Evolutionary conservation across 2,113 vertebrate genomes (phyloP).

Genomic region (Sprattus sprattus): DNA sequence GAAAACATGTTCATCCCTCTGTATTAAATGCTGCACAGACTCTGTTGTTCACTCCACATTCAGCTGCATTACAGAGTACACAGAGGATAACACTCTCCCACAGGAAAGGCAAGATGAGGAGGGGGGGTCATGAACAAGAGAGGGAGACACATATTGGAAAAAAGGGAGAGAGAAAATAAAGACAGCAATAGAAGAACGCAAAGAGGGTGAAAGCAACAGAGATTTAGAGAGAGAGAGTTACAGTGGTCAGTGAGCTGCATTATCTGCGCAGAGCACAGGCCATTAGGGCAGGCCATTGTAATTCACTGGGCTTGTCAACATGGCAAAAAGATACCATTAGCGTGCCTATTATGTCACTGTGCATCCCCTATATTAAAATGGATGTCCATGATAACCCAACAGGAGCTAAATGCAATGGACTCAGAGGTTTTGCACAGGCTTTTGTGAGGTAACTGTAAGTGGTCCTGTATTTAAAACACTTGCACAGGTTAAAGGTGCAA

Average conservation of each 20-base stretch:
- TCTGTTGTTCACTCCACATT: neutral
- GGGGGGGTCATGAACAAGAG: neutral
- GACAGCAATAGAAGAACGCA: neutral
- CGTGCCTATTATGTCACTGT: slow-evolving; percentile 3
- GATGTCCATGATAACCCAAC: slow-evolving; percentile 28
- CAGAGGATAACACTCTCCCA: neutral
- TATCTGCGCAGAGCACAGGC: neutral
- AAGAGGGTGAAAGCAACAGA: neutral
- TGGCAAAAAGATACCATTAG: slow-evolving; percentile 1
- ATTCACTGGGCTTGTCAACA: neutral
- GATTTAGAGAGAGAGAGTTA: neutral
- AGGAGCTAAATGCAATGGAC: neutral
- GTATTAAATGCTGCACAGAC: neutral
- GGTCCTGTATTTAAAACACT: neutral
- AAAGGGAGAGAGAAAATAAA: neutral
- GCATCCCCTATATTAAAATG: neutral
- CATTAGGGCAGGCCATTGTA: neutral
- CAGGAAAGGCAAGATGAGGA: neutral
- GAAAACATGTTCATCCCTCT: slow-evolving; percentile 27
- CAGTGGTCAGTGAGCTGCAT: neutral
- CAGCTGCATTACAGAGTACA: neutral
- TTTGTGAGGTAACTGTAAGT: neutral
- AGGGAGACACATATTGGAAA: neutral
- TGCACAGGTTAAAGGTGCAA: neutral
- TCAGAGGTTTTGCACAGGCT: neutral